Percentiles rank a stretch among this genome's conserved stretches.
These are phyloP conservation scores for Alexandromys fortis DNA, from an alignment of 2,113 vertebrate species.

Conservation along the genomic window DNA sequence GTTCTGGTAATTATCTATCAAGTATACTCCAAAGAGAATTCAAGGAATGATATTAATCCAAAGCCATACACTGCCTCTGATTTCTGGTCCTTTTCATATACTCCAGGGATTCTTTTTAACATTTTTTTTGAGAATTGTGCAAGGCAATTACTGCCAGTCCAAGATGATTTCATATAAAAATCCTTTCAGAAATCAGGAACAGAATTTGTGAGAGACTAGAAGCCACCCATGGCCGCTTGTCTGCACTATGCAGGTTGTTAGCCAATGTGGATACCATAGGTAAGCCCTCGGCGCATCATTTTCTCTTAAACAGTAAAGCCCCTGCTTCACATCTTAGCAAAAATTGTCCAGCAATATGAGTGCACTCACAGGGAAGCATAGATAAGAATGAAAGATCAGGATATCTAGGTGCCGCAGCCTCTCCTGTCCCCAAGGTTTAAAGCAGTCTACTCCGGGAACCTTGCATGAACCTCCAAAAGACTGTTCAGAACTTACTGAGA, in stretches of 20 bases:
- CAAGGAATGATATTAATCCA: constrained; percentile 69
- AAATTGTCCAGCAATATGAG: constrained; percentile 8
- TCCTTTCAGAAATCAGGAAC: constrained; percentile 13
- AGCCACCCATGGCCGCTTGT: neutral
- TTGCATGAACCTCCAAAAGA: constrained; percentile 9
- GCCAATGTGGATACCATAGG: neutral
- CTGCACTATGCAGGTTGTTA: neutral
- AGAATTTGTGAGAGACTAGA: constrained; percentile 10
- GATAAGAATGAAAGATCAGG: neutral
- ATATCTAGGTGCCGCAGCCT: neutral
- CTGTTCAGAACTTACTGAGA: neutral
- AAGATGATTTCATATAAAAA: constrained; percentile 44
- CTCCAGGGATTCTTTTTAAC: constrained; percentile 70
- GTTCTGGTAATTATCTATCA: constrained; percentile 76
- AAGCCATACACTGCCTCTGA: constrained; percentile 69
- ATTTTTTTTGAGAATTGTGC: constrained; percentile 44
- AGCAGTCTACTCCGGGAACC: neutral
- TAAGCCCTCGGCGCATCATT: neutral
- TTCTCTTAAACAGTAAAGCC: neutral
- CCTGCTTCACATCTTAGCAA: neutral
- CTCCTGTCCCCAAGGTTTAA: neutral
- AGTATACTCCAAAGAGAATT: constrained; percentile 76
- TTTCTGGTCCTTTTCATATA: constrained; percentile 64
- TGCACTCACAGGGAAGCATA: neutral
- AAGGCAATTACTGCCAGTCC: constrained; percentile 51